These are phyloP conservation scores for Zalophus californianus DNA, from an alignment of 2,797 vertebrate genomes.

Conservation along the genomic window DNA sequence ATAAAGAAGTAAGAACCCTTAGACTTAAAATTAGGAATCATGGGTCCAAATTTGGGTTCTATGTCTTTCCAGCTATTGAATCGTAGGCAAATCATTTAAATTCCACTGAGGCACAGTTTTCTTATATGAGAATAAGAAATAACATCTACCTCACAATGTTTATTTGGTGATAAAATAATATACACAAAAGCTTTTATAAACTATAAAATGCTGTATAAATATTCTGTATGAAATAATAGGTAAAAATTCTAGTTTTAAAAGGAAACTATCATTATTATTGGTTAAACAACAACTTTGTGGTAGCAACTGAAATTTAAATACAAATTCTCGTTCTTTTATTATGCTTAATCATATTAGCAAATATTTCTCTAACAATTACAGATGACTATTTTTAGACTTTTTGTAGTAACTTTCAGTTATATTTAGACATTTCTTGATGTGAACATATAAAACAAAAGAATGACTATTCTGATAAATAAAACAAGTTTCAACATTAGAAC, in stretches of 20 bases:
- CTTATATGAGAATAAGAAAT: not conserved
- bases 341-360: conserved; percentile 1
- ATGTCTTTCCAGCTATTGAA: not conserved
- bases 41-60: conserved; percentile 20
- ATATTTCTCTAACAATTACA: conserved; percentile 32
- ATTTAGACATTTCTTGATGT: conserved; percentile 44
- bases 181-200: not conserved
- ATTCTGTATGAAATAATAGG: conserved; percentile 30
- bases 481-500: conserved; percentile 23
- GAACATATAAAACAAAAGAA: not conserved
- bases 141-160: not conserved
- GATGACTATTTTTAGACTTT: not conserved
- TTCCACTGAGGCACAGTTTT: not conserved
- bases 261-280: not conserved
- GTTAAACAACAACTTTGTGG: not conserved
- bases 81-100: conserved; percentile 29
- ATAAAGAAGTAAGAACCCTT: conserved; percentile 3
- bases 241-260: conserved; percentile 50
- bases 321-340: conserved; percentile 44
- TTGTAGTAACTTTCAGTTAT: not conserved
- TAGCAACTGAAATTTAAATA: conserved; percentile 55
- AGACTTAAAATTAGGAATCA: not conserved
- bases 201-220: not conserved
- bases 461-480: conserved; percentile 15
- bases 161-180: conserved; percentile 50